Conservation (phyloP, 1,140 invertebrate species). For the Sycophila sp. region DNA sequence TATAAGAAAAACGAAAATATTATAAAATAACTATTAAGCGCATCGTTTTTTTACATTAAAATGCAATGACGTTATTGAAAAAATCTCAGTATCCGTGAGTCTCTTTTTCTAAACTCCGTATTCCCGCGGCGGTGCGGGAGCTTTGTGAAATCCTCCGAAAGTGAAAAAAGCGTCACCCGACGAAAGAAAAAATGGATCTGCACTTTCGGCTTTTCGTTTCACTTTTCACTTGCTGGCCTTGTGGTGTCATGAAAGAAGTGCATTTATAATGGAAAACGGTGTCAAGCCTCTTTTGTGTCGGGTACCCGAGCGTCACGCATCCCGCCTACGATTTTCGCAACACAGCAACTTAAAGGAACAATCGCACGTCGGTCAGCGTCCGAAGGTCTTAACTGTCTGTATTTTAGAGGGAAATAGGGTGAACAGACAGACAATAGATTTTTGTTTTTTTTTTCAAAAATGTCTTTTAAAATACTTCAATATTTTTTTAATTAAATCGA, state of each 20-base stretch:
- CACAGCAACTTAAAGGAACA: neutral
- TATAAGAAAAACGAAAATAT: no score
- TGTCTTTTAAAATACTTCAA: neutral
- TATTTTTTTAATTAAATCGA: neutral
- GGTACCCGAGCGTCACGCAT: slow-evolving; percentile 2
- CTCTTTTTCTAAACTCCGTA: no score
- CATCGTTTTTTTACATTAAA: no score
- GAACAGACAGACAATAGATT: neutral
- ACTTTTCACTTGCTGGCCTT: slow-evolving; percentile 3
- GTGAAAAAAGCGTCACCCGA: neutral
- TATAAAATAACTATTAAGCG: no score
- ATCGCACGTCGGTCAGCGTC: no score
- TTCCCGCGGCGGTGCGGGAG: no score
- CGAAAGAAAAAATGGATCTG: neutral
- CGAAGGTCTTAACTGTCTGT: neutral
- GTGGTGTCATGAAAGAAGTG: neutral
- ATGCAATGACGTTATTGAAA: no score
- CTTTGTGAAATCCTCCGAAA: no score
- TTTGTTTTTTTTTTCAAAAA: neutral
- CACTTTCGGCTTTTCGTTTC: slow-evolving; percentile 14
- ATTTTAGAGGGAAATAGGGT: neutral
- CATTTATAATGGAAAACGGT: slow-evolving; percentile 21
- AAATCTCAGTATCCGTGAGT: no score
- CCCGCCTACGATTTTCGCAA: slow-evolving; percentile 1
- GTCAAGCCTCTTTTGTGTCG: neutral